phyloP scores from a whole-genome alignment of 2,113 vertebrate species.

The Chrysochloris asiatica region DNA sequence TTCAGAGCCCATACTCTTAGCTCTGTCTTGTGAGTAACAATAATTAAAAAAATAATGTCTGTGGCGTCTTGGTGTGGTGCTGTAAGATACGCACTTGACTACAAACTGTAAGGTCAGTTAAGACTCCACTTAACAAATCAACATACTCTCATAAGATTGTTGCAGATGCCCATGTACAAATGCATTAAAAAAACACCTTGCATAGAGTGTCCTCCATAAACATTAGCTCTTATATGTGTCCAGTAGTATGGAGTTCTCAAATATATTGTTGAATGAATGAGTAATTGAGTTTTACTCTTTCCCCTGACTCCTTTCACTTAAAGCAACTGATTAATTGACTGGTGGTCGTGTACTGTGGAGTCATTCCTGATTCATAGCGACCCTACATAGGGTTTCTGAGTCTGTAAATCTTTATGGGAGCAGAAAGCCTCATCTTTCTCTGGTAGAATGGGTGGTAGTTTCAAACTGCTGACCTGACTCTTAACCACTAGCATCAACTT shows the following conservation, averaged over 20 bases:
- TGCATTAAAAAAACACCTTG: neutral
- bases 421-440: too few species aligned
- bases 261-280: slow-evolving; percentile 19
- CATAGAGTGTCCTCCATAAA: neutral
- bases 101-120: too few species aligned
- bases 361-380: too few species aligned
- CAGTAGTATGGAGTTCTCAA: neutral
- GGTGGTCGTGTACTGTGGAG: too few species aligned
- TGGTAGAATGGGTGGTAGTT: too few species aligned
- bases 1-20: neutral
- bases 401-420: too few species aligned
- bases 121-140: too few species aligned
- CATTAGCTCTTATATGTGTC: neutral
- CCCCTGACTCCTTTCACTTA: neutral
- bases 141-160: neutral
- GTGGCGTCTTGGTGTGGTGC: too few species aligned
- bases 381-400: too few species aligned
- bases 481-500: too few species aligned
- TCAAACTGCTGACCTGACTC: too few species aligned
- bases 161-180: neutral
- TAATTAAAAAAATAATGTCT: neutral
- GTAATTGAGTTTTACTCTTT: slow-evolving; percentile 35
- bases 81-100: too few species aligned
- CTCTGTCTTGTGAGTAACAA: neutral
- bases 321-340: slow-evolving; percentile 40